phyloP scores from a whole-genome alignment of 2,113 vertebrate genomes.

The Bagarius yarrelli region DNA sequence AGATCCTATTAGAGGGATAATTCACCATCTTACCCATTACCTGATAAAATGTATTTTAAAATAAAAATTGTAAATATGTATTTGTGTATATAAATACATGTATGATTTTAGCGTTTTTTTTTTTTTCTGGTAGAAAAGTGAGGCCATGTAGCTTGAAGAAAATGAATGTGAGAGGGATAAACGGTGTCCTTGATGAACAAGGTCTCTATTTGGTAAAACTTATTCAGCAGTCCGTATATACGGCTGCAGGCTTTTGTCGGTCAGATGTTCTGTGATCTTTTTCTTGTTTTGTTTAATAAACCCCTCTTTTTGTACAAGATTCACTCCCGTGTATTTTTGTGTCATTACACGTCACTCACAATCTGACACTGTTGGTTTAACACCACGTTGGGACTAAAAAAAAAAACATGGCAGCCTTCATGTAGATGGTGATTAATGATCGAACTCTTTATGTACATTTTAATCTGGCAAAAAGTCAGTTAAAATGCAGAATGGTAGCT shows the following conservation, averaged over 20 bases:
- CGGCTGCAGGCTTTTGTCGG: constrained; percentile 59
- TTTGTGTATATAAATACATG: constrained; percentile 76
- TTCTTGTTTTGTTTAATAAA: constrained; percentile 30
- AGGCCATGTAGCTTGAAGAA: constrained; percentile 74
- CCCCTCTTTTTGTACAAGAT: constrained; percentile 33
- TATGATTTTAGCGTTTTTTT: constrained; percentile 75
- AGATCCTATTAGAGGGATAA: constrained; percentile 15
- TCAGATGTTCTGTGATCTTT: constrained; percentile 3
- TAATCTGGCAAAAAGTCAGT: neutral
- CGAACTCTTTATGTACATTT: too few species aligned
- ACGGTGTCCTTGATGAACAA: constrained; percentile 49
- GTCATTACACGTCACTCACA: neutral
- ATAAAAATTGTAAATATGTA: constrained; percentile 75
- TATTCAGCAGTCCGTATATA: constrained; percentile 77
- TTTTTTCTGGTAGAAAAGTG: constrained; percentile 76
- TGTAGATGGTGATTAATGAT: neutral
- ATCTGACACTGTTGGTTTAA: neutral
- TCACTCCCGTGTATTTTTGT: neutral
- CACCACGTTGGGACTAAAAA: constrained; percentile 2
- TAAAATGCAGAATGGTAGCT: neutral
- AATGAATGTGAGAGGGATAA: constrained; percentile 57
- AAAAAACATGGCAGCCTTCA: neutral
- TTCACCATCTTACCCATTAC: constrained; percentile 44
- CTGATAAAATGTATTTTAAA: constrained; percentile 55
- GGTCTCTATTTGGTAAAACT: constrained; percentile 62